Base-by-base conservation (phyloP, 1,140 invertebrate genomes). In the Polyergus mexicanus region DNA sequence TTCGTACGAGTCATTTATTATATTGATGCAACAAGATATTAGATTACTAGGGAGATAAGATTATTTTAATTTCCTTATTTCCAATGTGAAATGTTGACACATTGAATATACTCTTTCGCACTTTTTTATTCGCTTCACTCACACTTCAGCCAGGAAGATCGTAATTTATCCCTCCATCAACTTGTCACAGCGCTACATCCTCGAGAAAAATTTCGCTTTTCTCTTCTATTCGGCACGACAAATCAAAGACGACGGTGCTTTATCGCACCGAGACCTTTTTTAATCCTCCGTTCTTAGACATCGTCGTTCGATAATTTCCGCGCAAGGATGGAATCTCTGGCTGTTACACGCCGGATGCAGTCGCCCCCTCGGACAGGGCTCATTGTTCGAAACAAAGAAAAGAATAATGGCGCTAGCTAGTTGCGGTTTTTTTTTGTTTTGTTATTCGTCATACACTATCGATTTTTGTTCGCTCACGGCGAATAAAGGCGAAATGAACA, bases 241-340 rank as follows among this genome's bases (percentile, higher is more conserved):
- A 71, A 84, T 72, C 77, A 75, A 87, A 58, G 65, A 75, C 47
- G 71, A 72, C 51, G 32, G 44, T 68, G 80, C 58, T 89, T 89
- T 84, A 86, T 88, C 89, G 71, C 11, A 35, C 8, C 38, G 65
- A 25, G 58, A 25, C 47, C 28, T 62, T 85, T 76, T 81, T 74
- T 76, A 81, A 81, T 60, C 22, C 25, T 28, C 35, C 16, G n/a
- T 41, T 56, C 74, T 76, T 56, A 75, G 74, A 63, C 63, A 71
- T 51, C 54, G 77, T 88, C 83, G 69, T 83, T 87, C 87, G 80
- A 92, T 92, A 90, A 92, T 92, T 92, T 92, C 91, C 91, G 88
- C 77, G 88, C 74, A 86, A 81, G 81, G 86, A 86, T 71, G 62
- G 76, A 85, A 90, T 77, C 54, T 77, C 54, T 71, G 63, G 77